A percentile compares a stretch with the other conserved stretches of the same genome.
Evolutionary conservation across 1,140 invertebrate species (phyloP).

Genomic region (Atopsyche davidsoni): DNA sequence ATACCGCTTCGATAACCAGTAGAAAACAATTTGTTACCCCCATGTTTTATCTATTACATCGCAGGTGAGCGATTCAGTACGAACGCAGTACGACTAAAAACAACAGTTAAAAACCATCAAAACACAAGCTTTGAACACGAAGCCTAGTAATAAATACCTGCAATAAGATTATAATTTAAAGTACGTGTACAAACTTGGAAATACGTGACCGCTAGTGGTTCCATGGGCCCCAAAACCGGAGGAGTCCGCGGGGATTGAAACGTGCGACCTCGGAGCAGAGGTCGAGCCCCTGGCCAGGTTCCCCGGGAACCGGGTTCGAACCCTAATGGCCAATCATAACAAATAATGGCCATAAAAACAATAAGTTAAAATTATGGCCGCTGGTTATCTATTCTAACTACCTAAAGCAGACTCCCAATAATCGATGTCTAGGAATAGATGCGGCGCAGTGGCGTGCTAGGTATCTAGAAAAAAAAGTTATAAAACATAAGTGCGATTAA

Average conservation of each 20-base stretch:
- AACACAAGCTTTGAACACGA: too few relatives aligned
- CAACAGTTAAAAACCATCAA: too few relatives aligned
- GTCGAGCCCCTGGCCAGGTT: constrained; percentile 14
- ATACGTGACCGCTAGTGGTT: neutral
- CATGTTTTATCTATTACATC: too few relatives aligned
- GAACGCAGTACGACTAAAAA: too few relatives aligned
- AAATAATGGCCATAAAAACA: constrained; percentile 30
- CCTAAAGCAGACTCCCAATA: constrained; percentile 20
- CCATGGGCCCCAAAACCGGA: too few relatives aligned
- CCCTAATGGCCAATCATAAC: constrained; percentile 29
- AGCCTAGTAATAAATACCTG: too few relatives aligned
- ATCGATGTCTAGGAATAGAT: constrained; percentile 12
- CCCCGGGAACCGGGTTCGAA: constrained; percentile 7
- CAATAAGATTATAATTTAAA: constrained; percentile 2
- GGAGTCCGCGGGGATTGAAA: constrained; percentile 28
- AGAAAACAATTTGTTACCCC: too few relatives aligned
- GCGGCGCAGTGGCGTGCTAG: neutral
- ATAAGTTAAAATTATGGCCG: constrained; percentile 27
- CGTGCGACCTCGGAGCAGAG: constrained; percentile 17
- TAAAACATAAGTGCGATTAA: too few relatives aligned
- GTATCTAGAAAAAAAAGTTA: too few relatives aligned
- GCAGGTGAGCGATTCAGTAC: too few relatives aligned
- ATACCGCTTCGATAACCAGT: too few relatives aligned
- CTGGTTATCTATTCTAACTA: constrained; percentile 25
- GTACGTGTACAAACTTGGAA: neutral